Evolutionary conservation across 2,888 invertebrate genomes (phyloP).

Genomic region (Ochlodes sylvanus): DNA sequence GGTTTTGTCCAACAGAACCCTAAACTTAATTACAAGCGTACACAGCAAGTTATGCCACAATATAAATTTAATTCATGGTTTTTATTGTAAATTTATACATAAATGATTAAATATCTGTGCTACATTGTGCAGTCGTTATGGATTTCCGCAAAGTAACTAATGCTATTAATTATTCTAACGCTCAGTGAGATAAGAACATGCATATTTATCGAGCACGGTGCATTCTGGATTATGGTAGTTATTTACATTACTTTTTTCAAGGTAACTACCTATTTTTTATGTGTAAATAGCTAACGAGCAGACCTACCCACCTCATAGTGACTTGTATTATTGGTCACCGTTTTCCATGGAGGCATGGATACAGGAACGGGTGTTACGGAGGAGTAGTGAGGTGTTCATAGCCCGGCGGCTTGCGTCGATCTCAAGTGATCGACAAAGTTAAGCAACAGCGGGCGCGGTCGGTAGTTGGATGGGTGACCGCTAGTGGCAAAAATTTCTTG

Average conservation of each 20-base stretch:
- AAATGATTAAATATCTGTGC: constrained; percentile 35
- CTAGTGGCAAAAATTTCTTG: no score
- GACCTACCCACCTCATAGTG: no score
- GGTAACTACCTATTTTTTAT: constrained; percentile 11
- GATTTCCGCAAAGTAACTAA: constrained; percentile 38
- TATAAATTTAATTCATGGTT: constrained; percentile 34
- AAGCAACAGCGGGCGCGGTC: no score
- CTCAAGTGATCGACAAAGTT: no score
- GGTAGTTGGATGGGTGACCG: no score
- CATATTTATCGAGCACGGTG: constrained; percentile 29
- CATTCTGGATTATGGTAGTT: constrained; percentile 23
- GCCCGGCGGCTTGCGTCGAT: no score
- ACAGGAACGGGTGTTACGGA: no score
- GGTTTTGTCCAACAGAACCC: not conserved
- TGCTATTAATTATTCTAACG: constrained; percentile 36
- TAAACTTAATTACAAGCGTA: constrained; percentile 8
- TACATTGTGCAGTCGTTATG: constrained; percentile 34
- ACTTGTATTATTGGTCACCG: no score
- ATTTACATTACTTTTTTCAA: constrained; percentile 23
- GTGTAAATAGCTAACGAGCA: no score
- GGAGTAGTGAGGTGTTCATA: no score
- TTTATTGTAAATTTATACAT: constrained; percentile 38
- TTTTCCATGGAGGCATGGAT: no score
- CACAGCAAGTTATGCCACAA: constrained; percentile 24
- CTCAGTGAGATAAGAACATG: constrained; percentile 31